phyloP scores from a whole-genome alignment of 35 echinoderm and acorn worm genomes.

The Chiridota heheva region DNA sequence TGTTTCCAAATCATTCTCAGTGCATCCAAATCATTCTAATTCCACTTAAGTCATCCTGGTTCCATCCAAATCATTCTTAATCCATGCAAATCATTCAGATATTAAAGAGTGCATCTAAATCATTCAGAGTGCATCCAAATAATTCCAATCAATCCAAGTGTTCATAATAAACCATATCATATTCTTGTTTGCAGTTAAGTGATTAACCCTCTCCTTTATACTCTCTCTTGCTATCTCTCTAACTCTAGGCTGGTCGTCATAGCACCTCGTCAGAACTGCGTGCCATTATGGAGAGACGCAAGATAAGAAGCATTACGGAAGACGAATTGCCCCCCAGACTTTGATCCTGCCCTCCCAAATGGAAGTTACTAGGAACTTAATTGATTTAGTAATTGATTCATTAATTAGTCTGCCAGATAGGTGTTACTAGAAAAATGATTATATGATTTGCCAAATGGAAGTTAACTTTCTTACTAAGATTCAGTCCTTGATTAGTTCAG shows the following conservation, averaged over 20 bases:
- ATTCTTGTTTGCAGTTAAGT: background rate
- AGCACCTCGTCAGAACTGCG: slow-evolving; percentile 63
- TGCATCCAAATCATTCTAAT: too few species aligned
- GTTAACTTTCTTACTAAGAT: background rate
- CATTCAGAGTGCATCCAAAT: background rate
- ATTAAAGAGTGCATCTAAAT: too few species aligned
- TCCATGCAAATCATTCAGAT: too few species aligned
- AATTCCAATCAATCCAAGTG: background rate
- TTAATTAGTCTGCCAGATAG: background rate
- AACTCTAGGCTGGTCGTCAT: background rate
- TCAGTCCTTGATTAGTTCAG: background rate
- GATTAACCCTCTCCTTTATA: background rate
- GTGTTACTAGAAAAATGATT: background rate
- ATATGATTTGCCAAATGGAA: background rate
- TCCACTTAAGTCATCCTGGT: too few species aligned
- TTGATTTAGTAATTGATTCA: background rate
- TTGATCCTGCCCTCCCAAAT: slow-evolving; percentile 58
- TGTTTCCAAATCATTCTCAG: too few species aligned
- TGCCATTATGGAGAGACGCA: slow-evolving; percentile 79
- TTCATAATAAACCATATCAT: background rate
- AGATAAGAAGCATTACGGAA: slow-evolving; percentile 48
- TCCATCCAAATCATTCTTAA: too few species aligned
- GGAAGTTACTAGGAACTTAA: background rate
- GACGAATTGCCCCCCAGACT: slow-evolving; percentile 74
- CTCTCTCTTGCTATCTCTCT: background rate